These are phyloP conservation scores for Lochmaea capreae DNA, from an alignment of 2,888 invertebrate species.

Conservation along the genomic window DNA sequence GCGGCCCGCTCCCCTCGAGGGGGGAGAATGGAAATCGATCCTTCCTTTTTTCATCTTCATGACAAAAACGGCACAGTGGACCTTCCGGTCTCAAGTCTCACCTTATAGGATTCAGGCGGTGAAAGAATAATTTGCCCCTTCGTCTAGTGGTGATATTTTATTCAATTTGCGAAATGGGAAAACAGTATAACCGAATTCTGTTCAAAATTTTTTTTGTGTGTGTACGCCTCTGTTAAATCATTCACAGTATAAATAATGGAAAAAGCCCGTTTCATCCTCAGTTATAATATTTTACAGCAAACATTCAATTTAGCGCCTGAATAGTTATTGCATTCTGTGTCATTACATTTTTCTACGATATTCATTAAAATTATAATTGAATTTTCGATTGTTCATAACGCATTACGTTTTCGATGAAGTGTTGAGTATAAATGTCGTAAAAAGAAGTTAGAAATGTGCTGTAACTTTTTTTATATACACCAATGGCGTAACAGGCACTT, in stretches of 20 bases:
- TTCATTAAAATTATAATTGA: conserved; percentile 23
- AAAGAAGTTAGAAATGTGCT: neutral
- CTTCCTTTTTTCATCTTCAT: too few relatives aligned
- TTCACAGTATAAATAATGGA: neutral
- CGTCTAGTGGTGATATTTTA: too few relatives aligned
- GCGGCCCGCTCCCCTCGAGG: too few relatives aligned
- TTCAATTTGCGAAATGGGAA: too few relatives aligned
- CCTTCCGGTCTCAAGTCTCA: too few relatives aligned
- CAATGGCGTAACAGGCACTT: neutral
- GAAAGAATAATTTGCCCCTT: too few relatives aligned
- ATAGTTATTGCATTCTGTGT: conserved; percentile 7
- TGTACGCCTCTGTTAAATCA: neutral
- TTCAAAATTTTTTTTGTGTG: neutral
- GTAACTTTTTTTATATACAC: conserved; percentile 4
- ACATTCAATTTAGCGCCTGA: conserved; percentile 12
- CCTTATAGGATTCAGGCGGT: too few relatives aligned
- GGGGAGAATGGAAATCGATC: too few relatives aligned
- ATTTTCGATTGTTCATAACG: conserved; percentile 22
- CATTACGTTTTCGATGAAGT: conserved; percentile 2
- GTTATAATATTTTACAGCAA: conserved; percentile 10
- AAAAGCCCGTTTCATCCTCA: neutral
- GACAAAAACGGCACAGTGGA: too few relatives aligned
- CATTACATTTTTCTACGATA: conserved; percentile 19
- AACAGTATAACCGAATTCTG: too few relatives aligned
- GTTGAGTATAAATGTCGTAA: conserved; percentile 1